These are phyloP conservation scores for Phortica magna DNA, from an alignment of 2,888 invertebrate species.

Conservation along the genomic window DNA sequence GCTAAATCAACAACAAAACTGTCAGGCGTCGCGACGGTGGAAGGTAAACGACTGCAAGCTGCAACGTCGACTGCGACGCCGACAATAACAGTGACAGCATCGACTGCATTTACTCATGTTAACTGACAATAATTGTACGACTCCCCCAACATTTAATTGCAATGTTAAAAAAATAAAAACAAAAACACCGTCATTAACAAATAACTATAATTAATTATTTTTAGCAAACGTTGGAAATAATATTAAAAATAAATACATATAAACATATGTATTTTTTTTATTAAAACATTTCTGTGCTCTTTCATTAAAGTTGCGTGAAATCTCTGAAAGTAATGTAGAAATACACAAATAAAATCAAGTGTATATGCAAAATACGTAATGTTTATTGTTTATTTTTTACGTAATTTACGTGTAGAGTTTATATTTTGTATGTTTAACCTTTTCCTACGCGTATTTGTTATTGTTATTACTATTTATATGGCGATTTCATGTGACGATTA, in stretches of 20 bases:
- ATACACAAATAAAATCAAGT: not conserved
- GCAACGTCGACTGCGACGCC: too few species aligned
- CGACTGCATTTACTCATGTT: not conserved
- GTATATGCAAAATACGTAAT: not conserved
- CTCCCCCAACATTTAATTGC: not conserved
- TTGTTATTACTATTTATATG: conserved; percentile 25
- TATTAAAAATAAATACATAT: not conserved
- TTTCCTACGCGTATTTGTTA: conserved; percentile 16
- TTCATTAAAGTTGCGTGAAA: not conserved
- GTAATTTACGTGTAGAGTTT: conserved; percentile 14
- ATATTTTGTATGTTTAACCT: conserved; percentile 17
- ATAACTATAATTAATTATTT: conserved; percentile 2
- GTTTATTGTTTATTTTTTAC: not conserved
- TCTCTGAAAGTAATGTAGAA: not conserved
- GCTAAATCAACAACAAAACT: not conserved
- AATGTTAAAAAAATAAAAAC: not conserved
- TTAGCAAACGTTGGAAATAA: not conserved
- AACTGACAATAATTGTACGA: conserved; percentile 2
- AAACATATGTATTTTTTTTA: not conserved
- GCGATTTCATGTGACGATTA: conserved; percentile 18
- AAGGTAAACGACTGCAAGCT: conserved; percentile 25
- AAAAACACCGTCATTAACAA: not conserved
- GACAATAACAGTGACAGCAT: too few species aligned
- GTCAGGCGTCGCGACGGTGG: not conserved
- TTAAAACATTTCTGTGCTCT: not conserved